A percentile compares a stretch with the other conserved stretches of the same genome.
Evolutionary conservation across 2,888 invertebrate genomes (phyloP).

Genomic region (Meghimatium bilineatum): DNA sequence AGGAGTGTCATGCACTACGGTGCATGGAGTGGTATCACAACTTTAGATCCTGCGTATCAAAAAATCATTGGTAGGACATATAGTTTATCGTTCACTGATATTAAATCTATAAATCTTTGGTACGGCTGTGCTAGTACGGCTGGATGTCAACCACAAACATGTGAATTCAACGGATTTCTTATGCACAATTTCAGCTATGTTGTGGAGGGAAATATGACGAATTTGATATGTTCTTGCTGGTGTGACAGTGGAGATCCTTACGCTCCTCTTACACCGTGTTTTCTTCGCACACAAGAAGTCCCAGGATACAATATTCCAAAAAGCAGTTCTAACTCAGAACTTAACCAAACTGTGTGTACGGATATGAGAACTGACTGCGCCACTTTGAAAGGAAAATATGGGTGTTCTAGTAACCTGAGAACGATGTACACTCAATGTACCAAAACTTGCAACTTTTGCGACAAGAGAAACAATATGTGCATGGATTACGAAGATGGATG

Average conservation of each 20-base stretch:
- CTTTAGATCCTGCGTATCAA: background rate
- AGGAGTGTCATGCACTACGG: background rate
- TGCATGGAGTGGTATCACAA: background rate
- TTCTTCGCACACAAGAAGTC: background rate
- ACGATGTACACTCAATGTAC: background rate
- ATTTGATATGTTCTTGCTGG: too few species aligned
- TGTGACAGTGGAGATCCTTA: background rate
- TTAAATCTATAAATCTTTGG: background rate
- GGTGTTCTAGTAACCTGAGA: background rate
- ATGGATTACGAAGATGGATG: background rate
- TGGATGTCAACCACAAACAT: background rate
- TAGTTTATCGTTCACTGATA: background rate
- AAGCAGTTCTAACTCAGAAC: background rate
- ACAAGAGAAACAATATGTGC: background rate
- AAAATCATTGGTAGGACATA: background rate
- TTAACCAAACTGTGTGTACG: background rate
- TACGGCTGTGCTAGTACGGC: background rate
- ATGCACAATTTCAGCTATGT: too few species aligned
- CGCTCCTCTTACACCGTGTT: background rate
- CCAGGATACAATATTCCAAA: background rate
- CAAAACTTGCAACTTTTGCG: background rate
- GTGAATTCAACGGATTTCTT: background rate
- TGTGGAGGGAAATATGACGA: too few species aligned
- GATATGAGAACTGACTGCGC: background rate
- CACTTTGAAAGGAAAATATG: background rate